Evolutionary conservation across 2,888 invertebrate genomes (phyloP).

Genomic region (Charanyca ferruginea): DNA sequence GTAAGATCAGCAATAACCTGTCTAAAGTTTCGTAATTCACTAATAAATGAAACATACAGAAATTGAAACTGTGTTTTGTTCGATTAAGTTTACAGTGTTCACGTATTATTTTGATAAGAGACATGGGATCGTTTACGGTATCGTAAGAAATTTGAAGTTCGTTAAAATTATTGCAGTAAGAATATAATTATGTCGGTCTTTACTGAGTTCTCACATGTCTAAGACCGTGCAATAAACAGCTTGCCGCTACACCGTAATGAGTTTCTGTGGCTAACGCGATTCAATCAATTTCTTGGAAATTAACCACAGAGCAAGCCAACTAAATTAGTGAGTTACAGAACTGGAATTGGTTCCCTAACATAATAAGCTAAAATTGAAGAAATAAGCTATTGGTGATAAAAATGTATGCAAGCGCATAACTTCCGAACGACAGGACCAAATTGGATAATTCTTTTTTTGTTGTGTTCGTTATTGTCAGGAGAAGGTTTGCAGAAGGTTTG

Average conservation of each 20-base stretch:
- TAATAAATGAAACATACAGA: not conserved
- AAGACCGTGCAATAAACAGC: not conserved
- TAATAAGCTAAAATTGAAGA: no score
- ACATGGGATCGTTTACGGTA: constrained; percentile 24
- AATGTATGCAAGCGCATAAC: no score
- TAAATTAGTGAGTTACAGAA: not conserved
- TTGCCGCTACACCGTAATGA: not conserved
- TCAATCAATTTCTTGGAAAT: not conserved
- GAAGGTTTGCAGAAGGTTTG: no score
- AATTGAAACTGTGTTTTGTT: not conserved
- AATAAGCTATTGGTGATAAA: no score
- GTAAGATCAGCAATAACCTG: constrained; percentile 61
- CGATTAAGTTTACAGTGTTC: not conserved
- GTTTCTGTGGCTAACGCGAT: not conserved
- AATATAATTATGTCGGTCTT: not conserved
- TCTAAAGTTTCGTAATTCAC: no score
- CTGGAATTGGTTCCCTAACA: not conserved
- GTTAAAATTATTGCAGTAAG: not conserved
- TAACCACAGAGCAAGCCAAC: not conserved
- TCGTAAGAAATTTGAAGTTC: not conserved
- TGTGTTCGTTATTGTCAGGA: no score
- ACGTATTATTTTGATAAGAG: not conserved
- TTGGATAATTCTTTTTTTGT: no score
- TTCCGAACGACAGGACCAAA: no score
- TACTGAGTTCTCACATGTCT: not conserved